Evolutionary conservation across 1,140 invertebrate species (phyloP), one percentile per base, ranked within the genome.

Genomic region (Cotesia chilonis): DNA sequence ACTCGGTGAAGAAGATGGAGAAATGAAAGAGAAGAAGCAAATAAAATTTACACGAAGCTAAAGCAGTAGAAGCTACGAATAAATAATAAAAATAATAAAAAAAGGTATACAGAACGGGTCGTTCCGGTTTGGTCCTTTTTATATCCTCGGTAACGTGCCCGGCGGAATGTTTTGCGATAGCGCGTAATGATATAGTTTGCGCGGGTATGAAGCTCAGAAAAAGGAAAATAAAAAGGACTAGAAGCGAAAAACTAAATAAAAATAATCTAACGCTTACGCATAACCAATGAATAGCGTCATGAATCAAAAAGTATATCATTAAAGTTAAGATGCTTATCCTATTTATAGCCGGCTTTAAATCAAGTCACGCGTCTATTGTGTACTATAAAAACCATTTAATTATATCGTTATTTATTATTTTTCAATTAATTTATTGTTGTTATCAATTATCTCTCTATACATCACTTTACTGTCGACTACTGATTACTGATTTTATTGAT

Each of bases 161-260:
- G 5, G 65, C 52, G 64, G 76, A 81, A 81, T 72, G 65, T 60
- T 66, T 57, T 28, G 73, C 75, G 76, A 79, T 80, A 77, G 75
- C 67, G 64, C 78, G 64, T 81, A 81, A 82, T 81, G 75, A 81
- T 81, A 81, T 68, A 71, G 59, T 73, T 72, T 65, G 69, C 59
- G 59, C 28, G 28, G 47, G 47, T 37, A 52, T 10, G 54, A 12
- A 63, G 35, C 47, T 57, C 55, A 71, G 54, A 70, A 76, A 74
- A 63, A 76, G 57, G 74, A 9, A 47, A 9, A 10, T 5, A 47
- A 47, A 47, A 47, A 47, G 6, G 28, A 28, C 28, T 28, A 28
- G 1, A 28, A 28, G 28, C 28, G 3, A 28, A 28, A 28, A 28
- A 28, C 1, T 28, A 28, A 28, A 47, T 9, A 47, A 47, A 9